Conservation (phyloP, 2,113 vertebrate species). For the Onychostruthus taczanowskii region DNA sequence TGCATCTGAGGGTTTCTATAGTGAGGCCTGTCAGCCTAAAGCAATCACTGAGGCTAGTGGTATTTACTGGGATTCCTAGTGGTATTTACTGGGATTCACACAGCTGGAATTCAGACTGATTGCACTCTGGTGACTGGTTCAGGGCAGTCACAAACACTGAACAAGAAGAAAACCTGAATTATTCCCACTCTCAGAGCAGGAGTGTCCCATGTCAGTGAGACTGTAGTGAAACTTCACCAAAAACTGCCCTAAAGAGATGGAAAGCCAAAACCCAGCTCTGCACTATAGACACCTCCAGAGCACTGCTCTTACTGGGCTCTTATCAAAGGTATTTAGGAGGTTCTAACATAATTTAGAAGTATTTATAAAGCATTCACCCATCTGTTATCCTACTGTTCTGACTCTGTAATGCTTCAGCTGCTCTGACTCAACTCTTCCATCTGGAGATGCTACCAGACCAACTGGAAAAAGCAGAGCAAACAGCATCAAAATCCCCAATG, state of each 20-base stretch:
- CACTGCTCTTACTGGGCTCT: background rate
- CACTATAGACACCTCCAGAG: background rate
- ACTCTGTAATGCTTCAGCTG: slow-evolving; percentile 38
- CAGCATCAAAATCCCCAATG: background rate
- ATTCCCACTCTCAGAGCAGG: background rate
- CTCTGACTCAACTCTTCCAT: slow-evolving; percentile 63
- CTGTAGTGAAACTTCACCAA: background rate
- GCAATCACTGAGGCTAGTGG: background rate
- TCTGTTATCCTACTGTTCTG: slow-evolving; percentile 49
- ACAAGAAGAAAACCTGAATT: background rate
- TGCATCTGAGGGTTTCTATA: background rate
- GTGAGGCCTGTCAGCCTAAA: background rate
- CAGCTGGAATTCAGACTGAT: background rate
- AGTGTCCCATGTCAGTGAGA: fast-evolving
- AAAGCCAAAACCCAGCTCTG: background rate
- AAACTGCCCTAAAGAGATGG: background rate
- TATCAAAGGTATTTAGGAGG: background rate
- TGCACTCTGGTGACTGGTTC: background rate
- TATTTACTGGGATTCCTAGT: background rate
- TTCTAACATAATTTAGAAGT: slow-evolving; percentile 20
- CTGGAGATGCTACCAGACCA: slow-evolving; percentile 56
- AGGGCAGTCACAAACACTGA: background rate
- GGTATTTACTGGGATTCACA: background rate
- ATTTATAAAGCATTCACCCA: slow-evolving; percentile 50
- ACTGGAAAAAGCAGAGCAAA: slow-evolving; percentile 56